Percentiles rank a stretch among this genome's conserved stretches.
phyloP scores from a whole-genome alignment of 1,140 invertebrate species.

The Orchesella cincta region DNA sequence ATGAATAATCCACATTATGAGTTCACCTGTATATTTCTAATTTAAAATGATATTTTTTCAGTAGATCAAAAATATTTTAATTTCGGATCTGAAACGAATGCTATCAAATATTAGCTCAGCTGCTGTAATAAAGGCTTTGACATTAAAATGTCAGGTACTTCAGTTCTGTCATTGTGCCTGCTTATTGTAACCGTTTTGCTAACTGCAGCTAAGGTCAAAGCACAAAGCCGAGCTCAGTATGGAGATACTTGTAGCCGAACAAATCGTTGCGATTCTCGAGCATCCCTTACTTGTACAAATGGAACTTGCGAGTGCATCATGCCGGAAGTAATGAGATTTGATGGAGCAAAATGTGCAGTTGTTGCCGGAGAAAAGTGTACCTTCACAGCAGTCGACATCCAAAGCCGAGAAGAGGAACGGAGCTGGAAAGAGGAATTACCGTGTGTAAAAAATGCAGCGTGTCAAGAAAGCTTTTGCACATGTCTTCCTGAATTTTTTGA shows the following conservation, averaged over 20 bases:
- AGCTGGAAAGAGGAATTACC: constrained; percentile 13
- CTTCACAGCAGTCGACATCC: not conserved
- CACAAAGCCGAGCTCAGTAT: not conserved
- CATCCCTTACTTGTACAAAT: not conserved
- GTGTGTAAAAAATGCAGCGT: not conserved
- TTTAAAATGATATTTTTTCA: no score
- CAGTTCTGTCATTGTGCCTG: no score
- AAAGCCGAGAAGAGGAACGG: not conserved
- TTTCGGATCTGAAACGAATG: no score
- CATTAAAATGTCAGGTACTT: no score
- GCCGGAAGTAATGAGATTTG: not conserved
- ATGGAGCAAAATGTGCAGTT: not conserved
- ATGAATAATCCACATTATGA: no score
- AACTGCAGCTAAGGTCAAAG: no score
- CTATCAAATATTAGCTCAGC: no score
- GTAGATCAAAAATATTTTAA: no score
- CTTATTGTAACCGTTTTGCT: no score
- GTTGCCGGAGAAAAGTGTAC: not conserved
- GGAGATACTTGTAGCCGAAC: not conserved
- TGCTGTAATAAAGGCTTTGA: no score
- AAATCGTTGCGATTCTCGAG: not conserved
- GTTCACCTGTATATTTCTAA: no score
- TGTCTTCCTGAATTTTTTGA: not conserved
- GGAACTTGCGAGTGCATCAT: not conserved
- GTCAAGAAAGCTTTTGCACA: constrained; percentile 3